phyloP scores from a whole-genome alignment of 2,888 invertebrate species.

The Limulus polyphemus region DNA sequence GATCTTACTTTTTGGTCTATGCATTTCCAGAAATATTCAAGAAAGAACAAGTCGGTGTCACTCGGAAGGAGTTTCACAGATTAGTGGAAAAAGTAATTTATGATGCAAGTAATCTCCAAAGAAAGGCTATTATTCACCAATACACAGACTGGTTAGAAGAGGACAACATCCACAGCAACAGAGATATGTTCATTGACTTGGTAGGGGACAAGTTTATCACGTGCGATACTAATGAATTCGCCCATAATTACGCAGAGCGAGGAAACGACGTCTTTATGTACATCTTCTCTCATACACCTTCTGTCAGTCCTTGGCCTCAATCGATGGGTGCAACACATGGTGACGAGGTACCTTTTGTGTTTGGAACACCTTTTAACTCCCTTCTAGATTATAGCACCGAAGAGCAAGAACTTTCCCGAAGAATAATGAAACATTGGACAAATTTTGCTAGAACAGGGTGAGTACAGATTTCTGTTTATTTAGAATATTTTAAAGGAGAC shows the following conservation, averaged over 20 bases:
- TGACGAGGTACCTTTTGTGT: slow-evolving; percentile 85
- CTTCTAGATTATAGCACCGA: slow-evolving; percentile 63
- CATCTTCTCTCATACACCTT: slow-evolving; percentile 10
- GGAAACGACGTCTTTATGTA: slow-evolving; percentile 6
- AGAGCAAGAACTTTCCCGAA: slow-evolving; percentile 67
- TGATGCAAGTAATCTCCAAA: neutral
- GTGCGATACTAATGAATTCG: neutral
- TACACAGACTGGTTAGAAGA: slow-evolving; percentile 6
- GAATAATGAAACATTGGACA: slow-evolving; percentile 90
- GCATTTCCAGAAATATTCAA: no score
- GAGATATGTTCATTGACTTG: neutral
- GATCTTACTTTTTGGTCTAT: no score
- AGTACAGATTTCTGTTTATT: slow-evolving; percentile 29
- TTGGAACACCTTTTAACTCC: slow-evolving; percentile 82
- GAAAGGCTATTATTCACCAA: neutral
- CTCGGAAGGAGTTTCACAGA: no score
- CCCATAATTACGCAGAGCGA: neutral
- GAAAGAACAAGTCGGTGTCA: no score
- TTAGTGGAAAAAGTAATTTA: no score
- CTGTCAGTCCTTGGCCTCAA: slow-evolving; percentile 57
- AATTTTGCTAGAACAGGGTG: slow-evolving; percentile 91
- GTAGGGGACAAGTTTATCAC: slow-evolving; percentile 2
- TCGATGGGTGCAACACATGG: slow-evolving; percentile 95
- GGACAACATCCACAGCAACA: neutral
- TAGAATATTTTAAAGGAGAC: no score